Base-by-base conservation (phyloP, 37 sponge, comb jelly and placozoan species). In the Aplysina aerophoba region DNA sequence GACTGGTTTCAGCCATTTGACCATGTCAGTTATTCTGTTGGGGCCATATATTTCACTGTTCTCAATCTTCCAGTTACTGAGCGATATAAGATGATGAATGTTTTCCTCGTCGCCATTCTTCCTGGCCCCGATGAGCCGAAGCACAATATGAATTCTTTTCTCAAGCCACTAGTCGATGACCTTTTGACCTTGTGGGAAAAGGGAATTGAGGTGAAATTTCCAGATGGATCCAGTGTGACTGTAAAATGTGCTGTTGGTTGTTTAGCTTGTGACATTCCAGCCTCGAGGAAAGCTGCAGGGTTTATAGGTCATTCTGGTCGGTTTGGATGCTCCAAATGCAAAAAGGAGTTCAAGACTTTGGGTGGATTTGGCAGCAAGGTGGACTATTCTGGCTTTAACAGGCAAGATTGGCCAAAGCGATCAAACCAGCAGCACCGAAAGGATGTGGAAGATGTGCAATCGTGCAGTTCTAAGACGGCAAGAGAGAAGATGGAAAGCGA, bases 1-100 rank as follows among this genome's bases (percentile, higher is more conserved):
- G 82, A 86, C 39, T 86, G 79, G 67, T 86, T 86, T 62, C 80
- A 86, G 38, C 86, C 86, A 25, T 78, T 40, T 28, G 41, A 77
- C 0, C 86, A 86, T 63, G 25, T 15, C 0, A 39, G 12, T n/a
- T 79, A 77, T 15, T 54, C 57, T 50, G 54, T 86, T 53, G 86
- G 86, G 0, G 86, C 55, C 6, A 79, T 86, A 24, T 86, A 86
- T 22, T 12, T 86, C 12, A 53, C 66, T 35, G 34, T 85, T 11
- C 21, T 85, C 4, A 85, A 85, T 34, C 44, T 82, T 0, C 86
- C 86, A 8, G 54, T 58, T 2, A 22, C 15, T 2, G 6, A 62
- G 21, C 33, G 86, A 0, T 79, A 60, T 54, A 78, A 78, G 56
- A 5, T 31, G 50, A 66, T 79, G 56, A 86, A 86, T 40, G 33